These are phyloP conservation scores for Oncopodura yosiiana DNA, from an alignment of 1,140 invertebrate species.

Conservation along the genomic window DNA sequence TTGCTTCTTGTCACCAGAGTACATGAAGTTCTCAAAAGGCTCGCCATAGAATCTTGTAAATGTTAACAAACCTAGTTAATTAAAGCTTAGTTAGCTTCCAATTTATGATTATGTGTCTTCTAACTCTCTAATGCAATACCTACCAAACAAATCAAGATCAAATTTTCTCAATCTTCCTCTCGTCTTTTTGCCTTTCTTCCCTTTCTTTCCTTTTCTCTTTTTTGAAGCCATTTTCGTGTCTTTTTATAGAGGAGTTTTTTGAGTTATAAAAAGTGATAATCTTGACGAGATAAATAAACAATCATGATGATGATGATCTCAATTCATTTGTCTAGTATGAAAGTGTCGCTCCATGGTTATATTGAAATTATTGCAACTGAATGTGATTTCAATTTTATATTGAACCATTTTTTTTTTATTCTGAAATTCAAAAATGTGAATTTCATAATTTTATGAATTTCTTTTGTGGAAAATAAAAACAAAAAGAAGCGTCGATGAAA, in stretches of 20 bases:
- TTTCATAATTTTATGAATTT: too few species aligned
- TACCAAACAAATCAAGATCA: constrained; percentile 31
- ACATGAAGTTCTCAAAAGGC: constrained; percentile 26
- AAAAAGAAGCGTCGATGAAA: too few species aligned
- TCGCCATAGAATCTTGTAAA: constrained; percentile 31
- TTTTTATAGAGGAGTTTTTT: neutral
- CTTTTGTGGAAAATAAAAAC: too few species aligned
- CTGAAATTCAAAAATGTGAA: too few species aligned
- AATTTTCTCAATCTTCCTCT: constrained; percentile 25
- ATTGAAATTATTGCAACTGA: too few species aligned
- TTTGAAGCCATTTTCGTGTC: neutral
- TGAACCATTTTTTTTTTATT: too few species aligned
- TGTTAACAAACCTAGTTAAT: constrained; percentile 25
- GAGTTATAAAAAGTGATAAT: too few species aligned
- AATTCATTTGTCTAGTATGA: too few species aligned
- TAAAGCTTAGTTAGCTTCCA: neutral
- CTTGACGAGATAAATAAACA: too few species aligned
- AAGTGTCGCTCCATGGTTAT: too few species aligned
- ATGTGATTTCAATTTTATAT: too few species aligned
- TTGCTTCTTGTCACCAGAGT: constrained; percentile 17
- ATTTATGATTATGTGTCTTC: neutral
- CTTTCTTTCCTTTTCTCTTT: constrained; percentile 6
- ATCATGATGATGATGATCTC: too few species aligned
- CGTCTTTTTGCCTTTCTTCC: constrained; percentile 17
- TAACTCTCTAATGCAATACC: neutral